Evolutionary conservation across 64 coral and sea anemone genomes (phyloP).

Genomic region (Acropora tenuis): DNA sequence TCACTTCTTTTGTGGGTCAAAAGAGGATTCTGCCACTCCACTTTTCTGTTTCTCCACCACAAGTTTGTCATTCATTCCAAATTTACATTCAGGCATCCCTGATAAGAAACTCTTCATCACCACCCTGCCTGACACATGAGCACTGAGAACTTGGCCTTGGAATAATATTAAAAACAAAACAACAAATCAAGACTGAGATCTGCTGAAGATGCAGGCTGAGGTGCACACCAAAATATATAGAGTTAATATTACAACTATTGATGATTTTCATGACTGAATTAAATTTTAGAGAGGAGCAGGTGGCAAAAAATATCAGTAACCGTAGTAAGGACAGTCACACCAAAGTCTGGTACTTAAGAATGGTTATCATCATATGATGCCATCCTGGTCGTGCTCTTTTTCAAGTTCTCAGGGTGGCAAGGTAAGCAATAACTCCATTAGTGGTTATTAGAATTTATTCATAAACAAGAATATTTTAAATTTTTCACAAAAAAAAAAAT

Average conservation of each 20-base stretch:
- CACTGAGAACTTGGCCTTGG: slow-evolving; percentile 95
- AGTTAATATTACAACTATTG: too few species aligned
- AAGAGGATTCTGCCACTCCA: slow-evolving; percentile 64
- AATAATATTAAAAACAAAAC: background rate
- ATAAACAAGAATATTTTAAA: too few species aligned
- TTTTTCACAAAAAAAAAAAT: too few species aligned
- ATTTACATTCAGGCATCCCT: slow-evolving; percentile 99
- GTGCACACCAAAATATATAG: too few species aligned
- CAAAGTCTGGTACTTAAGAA: slow-evolving; percentile 4
- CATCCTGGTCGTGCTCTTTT: background rate
- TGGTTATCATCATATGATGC: slow-evolving; percentile 26
- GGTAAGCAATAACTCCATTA: too few species aligned
- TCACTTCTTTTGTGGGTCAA: slow-evolving; percentile 89
- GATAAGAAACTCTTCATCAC: slow-evolving; percentile 99
- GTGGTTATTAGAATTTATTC: too few species aligned
- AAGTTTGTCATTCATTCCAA: slow-evolving; percentile 99
- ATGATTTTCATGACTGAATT: too few species aligned
- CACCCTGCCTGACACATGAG: slow-evolving; percentile 93
- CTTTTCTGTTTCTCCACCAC: slow-evolving; percentile 96
- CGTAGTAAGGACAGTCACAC: slow-evolving; percentile 43
- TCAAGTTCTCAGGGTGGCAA: too few species aligned
- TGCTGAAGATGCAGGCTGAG: too few species aligned
- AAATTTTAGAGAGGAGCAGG: too few species aligned
- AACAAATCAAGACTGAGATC: too few species aligned
- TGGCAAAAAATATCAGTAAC: slow-evolving; percentile 5